Conservation (phyloP, 1,140 invertebrate species). For the Bacillus rossius region DNA sequence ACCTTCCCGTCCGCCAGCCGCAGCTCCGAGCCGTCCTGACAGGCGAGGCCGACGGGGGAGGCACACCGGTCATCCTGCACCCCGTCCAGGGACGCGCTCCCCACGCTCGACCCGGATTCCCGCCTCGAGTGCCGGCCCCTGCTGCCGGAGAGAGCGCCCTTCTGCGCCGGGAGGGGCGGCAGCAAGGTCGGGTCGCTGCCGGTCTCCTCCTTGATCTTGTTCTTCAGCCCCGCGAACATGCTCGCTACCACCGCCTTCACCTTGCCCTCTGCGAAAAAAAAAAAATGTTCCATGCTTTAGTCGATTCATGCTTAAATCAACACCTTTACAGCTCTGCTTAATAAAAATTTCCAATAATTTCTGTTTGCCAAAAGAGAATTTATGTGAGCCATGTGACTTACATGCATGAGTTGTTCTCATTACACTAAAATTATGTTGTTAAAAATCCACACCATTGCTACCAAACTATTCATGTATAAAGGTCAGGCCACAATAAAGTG, state of each 20-base stretch:
- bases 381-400: no score
- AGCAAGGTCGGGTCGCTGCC: conserved; percentile 57
- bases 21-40: conserved; percentile 17
- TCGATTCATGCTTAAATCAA: no score
- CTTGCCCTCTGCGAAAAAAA: no score
- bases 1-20: conserved; percentile 28
- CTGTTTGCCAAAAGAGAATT: no score
- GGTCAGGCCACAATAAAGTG: no score
- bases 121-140: conserved; percentile 49
- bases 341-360: no score
- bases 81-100: conserved; percentile 39
- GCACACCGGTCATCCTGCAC: conserved; percentile 35
- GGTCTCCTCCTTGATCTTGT: conserved; percentile 68
- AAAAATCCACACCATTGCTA: no score
- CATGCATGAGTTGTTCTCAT: no score
- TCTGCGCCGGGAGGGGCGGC: not conserved
- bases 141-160: not conserved
- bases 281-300: no score
- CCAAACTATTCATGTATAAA: no score
- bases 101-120: conserved; percentile 55
- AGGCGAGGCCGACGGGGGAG: conserved; percentile 14
- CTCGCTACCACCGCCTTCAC: not conserved
- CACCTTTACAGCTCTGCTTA: no score
- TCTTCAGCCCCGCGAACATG: conserved; percentile 48
- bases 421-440: no score